phyloP scores from a whole-genome alignment of 2,113 vertebrate genomes.

The Lates calcarifer region DNA sequence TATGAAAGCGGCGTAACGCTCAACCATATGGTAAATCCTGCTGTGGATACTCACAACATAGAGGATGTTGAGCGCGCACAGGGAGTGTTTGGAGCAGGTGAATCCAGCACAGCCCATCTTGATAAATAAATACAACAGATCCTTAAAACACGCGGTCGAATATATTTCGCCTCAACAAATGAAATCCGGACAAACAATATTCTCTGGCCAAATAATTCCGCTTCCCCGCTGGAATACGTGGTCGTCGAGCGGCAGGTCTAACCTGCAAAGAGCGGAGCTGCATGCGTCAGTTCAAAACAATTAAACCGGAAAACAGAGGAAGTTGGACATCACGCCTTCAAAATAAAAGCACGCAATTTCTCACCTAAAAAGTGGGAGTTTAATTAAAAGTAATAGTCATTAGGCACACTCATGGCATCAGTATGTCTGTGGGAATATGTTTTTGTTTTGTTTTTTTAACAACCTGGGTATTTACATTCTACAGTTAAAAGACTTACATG shows the following conservation, averaged over 20 bases:
- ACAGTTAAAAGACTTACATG: too few relatives aligned
- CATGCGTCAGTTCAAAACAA: background rate
- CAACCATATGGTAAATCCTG: too few relatives aligned
- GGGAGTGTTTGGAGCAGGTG: conserved; percentile 83
- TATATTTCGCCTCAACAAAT: background rate
- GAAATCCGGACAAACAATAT: background rate
- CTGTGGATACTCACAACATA: conserved; percentile 79
- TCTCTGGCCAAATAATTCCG: background rate
- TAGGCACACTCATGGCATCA: too few relatives aligned
- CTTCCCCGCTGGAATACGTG: background rate
- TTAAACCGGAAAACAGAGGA: background rate
- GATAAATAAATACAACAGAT: background rate
- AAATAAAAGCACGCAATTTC: background rate
- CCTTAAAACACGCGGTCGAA: fast-evolving
- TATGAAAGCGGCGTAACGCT: background rate
- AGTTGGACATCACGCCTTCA: background rate
- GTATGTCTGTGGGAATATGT: too few relatives aligned
- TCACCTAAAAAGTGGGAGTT: too few relatives aligned
- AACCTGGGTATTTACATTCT: too few relatives aligned
- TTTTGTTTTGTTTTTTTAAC: too few relatives aligned
- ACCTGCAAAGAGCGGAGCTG: conserved; percentile 1
- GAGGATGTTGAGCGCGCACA: conserved; percentile 85
- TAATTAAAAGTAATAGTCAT: too few relatives aligned
- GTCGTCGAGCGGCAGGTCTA: conserved; percentile 5
- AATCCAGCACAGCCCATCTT: conserved; percentile 83